Evolutionary conservation across 2,113 vertebrate genomes (phyloP), one percentile per base, ranked within the genome.

Genomic region (Sigmodon hispidus): DNA sequence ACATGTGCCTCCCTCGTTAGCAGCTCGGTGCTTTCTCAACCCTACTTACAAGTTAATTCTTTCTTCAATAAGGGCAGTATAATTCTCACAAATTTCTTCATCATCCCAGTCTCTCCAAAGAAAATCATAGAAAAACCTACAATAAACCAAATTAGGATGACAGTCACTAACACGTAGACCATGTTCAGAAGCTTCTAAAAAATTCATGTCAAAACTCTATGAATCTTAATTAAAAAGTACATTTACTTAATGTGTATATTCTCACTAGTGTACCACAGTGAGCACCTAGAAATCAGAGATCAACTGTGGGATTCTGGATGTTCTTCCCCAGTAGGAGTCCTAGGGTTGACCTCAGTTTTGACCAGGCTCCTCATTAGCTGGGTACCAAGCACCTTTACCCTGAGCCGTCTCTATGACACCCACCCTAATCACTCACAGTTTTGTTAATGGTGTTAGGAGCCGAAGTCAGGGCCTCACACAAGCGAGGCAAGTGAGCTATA

Each of bases 1-100:
- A 94, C 2, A 55, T 45, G 43, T 48, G 76, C 79, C 69, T 87
- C 70, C 65, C 84, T 55, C 4, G 36, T 3, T 86, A 52, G 34
- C 59, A 24, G 26, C 63, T 21, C 65, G 15, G 57, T 29, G 17
- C 52, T 75, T 92, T 95, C 36, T 48, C 87, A 92, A 63, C 52
- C 79, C 70, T 96, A 97, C 98, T 98, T 97, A 98, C 98, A 98
- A 94, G 87, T 98, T 98, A 96, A 98, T 98, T 95, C 98, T 98
- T 93, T 98, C 98, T 97, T 98, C 98, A 85, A 93, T 98, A 69
- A 98, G 89, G 93, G 96, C 98, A 92, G 98, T 87, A 52, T 98
- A 97, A 76, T 98, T 97, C 75, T 98, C 97, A 97, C 97, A 98
- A 29, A 81, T 97, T 96, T 98, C 98, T 94, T 98, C 96, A 11